Base-by-base conservation (phyloP, 2,797 vertebrate genomes). In the Lepidocolaptes lacrymiger region DNA sequence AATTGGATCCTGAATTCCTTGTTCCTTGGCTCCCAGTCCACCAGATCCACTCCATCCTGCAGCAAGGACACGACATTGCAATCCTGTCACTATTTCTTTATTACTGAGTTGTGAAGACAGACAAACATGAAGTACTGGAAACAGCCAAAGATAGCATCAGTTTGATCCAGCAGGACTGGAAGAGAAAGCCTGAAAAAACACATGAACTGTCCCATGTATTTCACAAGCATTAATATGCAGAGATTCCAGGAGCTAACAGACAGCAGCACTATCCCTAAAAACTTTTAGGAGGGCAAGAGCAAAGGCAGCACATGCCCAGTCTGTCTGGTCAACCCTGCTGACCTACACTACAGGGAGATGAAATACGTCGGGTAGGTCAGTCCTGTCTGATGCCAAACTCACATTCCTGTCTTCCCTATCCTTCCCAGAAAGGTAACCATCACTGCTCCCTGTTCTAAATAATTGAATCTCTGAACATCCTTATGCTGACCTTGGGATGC, bases 1-100 rank as follows among this genome's bases (percentile, higher is more conserved):
- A 96, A 99, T 99, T 54, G 99, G 99, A 96, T 99, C 99, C 97
- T 99, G 99, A 95, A 99, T 99, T 41, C 99, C 99, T 93, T 99
- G 99, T 83, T 99, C 99, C 96, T 99, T 99, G 59, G 98, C 99
- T 39, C 99, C 99, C 37, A 99, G 79, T 15, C 99, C 99, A 2
- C 99, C 99, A 9, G 99, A 99, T 34, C 99, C 99, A 12, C 99
- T 99, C 99, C 99, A 99, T 61, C 99, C 99, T 99, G 88, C 39
- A 37, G 44, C 34, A 91, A 21, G 69, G 51, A 74, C 55, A 87
- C 23, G 12, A 12, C 41, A 71, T 0, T 12, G 30, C 17, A 43
- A 52, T 32, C 36, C n/a, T 37, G 21, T 16, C 49, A 32, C 22
- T 19, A 5, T 4, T 28, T 21, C 16, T 17, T 28, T 36, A 61